Evolutionary conservation across 2,113 vertebrate species (phyloP).

Genomic region (Notothenia rossii): DNA sequence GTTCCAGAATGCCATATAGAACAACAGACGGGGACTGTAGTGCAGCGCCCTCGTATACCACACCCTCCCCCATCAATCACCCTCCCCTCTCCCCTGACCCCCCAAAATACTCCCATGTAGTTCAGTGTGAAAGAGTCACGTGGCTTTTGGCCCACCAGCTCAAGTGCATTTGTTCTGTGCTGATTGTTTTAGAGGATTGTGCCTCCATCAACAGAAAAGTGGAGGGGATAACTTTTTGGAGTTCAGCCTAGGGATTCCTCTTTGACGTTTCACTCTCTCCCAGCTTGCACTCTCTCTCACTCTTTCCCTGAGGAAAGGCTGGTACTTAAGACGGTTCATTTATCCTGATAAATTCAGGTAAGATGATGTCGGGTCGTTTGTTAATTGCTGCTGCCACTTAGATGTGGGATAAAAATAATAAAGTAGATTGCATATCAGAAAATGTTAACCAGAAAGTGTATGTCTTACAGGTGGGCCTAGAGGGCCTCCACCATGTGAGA

Average conservation of each 20-base stretch:
- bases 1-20: conserved; percentile 81
- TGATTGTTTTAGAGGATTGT: conserved; percentile 84
- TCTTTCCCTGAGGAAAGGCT: conserved; percentile 75
- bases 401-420: background rate
- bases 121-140: conserved; percentile 68
- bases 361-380: conserved; percentile 39
- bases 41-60: conserved; percentile 43
- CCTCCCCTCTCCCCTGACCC: conserved; percentile 30
- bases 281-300: conserved; percentile 73
- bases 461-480: background rate
- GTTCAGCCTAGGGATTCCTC: conserved; percentile 80
- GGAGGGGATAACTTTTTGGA: conserved; percentile 87
- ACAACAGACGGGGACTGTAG: conserved; percentile 75
- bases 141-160: conserved; percentile 68
- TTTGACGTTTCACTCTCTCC: conserved; percentile 78
- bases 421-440: background rate
- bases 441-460: background rate
- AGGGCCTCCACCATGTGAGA: background rate
- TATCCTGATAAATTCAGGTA: conserved; percentile 82
- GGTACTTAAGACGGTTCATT: conserved; percentile 72
- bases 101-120: conserved; percentile 58
- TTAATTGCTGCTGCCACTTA: background rate
- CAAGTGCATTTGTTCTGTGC: conserved; percentile 77
- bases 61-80: conserved; percentile 24
- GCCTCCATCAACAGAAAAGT: conserved; percentile 87